These are phyloP conservation scores for Lepus europaeus DNA, from an alignment of 2,113 vertebrate species.

Conservation along the genomic window DNA sequence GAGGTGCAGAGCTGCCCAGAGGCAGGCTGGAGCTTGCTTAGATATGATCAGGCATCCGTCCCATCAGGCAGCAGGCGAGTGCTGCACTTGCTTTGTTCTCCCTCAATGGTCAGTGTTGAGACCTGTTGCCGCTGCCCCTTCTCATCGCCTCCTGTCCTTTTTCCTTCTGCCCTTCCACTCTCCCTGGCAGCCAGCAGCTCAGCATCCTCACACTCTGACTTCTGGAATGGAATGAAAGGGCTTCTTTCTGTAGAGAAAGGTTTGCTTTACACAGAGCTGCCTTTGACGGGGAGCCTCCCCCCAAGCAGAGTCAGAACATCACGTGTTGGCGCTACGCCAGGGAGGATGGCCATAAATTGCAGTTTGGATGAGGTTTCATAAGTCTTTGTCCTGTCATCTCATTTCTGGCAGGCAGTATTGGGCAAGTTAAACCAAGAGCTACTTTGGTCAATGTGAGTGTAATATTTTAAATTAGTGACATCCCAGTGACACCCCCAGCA, in stretches of 20 bases:
- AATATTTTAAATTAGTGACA: background rate
- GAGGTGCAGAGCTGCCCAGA: background rate
- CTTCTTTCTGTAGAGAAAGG: conserved; percentile 67
- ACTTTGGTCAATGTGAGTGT: background rate
- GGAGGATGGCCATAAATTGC: background rate
- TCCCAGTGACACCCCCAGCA: rapidly evolving
- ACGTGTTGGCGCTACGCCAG: conserved; percentile 1
- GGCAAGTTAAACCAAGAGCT: background rate
- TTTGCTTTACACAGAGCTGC: conserved; percentile 72
- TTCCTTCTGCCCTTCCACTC: background rate
- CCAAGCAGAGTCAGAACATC: conserved; percentile 29
- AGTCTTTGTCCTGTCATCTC: background rate
- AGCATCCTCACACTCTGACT: conserved; percentile 57
- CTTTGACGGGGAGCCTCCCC: conserved; percentile 35
- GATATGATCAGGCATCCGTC: background rate
- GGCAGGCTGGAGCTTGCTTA: conserved; percentile 36
- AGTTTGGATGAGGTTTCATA: background rate
- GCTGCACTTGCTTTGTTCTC: conserved; percentile 7
- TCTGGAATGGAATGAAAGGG: conserved; percentile 71
- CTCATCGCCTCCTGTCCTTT: background rate
- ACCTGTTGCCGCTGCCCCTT: background rate
- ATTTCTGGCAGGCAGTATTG: background rate
- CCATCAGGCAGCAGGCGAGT: background rate
- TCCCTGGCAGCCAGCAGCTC: background rate
- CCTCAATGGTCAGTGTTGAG: background rate